Evolutionary conservation across 2,797 vertebrate species (phyloP).

Genomic region (Avahi laniger): DNA sequence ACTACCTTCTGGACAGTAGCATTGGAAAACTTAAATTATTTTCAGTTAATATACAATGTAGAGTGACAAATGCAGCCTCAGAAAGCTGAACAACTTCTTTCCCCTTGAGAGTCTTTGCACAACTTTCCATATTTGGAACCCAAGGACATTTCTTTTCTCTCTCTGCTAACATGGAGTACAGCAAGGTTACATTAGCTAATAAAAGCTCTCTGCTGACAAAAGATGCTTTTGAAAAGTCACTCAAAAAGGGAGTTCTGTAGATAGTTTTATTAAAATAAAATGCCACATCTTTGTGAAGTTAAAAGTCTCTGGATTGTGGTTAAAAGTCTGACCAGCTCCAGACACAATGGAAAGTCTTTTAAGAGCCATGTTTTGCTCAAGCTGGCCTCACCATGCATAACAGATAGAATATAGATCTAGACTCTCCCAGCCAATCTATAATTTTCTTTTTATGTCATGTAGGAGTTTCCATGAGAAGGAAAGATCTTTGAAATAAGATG

Average conservation of each 20-base stretch:
- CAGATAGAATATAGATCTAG: neutral
- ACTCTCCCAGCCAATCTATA: neutral
- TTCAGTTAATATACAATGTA: neutral
- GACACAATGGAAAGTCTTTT: constrained; percentile 26
- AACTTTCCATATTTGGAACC: neutral
- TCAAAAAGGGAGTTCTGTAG: neutral
- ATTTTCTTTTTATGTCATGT: neutral
- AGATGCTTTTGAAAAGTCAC: constrained; percentile 64
- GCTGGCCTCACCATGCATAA: neutral
- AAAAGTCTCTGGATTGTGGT: constrained; percentile 45
- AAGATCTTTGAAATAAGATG: neutral
- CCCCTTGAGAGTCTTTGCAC: neutral
- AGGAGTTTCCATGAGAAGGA: neutral
- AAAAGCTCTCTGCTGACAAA: constrained; percentile 57
- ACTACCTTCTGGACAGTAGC: neutral
- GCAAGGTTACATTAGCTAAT: constrained; percentile 52
- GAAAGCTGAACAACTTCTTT: neutral
- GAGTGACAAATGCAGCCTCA: neutral
- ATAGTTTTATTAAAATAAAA: constrained; percentile 68
- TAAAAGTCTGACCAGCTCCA: constrained; percentile 42
- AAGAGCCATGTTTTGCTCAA: constrained; percentile 12
- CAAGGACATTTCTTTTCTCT: constrained; percentile 36
- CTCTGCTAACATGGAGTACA: neutral
- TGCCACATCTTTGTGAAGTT: constrained; percentile 38
- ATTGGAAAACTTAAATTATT: neutral